Conservation (phyloP, 2,888 invertebrate genomes). For the Tubulanus polymorphus region DNA sequence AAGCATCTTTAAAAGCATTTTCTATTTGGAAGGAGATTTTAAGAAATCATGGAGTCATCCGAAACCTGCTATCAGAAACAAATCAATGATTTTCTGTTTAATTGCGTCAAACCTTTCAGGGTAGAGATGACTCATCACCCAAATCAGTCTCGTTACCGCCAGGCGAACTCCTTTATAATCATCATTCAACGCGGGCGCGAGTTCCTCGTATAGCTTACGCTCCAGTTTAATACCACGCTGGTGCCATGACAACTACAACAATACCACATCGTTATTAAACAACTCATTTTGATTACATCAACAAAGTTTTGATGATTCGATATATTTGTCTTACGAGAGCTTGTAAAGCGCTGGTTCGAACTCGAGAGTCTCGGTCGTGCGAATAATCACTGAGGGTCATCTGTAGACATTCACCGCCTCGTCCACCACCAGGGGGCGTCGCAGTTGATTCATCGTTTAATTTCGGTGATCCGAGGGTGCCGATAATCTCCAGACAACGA, state of each 20-base stretch:
- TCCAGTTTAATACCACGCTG: conserved; percentile 77
- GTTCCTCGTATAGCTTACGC: conserved; percentile 64
- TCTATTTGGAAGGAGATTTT: no score
- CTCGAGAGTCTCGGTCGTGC: conserved; percentile 81
- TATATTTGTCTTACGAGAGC: conserved; percentile 78
- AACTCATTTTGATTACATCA: no score
- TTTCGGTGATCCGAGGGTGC: conserved; percentile 56
- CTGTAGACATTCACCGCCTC: conserved; percentile 61
- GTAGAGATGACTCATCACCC: conserved; percentile 79
- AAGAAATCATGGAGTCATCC: no score
- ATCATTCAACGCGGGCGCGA: conserved; percentile 76
- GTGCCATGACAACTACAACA: conserved; percentile 67
- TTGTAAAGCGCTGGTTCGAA: conserved; percentile 82
- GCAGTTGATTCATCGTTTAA: conserved; percentile 38
- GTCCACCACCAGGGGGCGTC: conserved; percentile 55
- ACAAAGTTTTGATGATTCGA: no score
- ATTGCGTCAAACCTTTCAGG: conserved; percentile 80
- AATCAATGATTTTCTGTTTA: no score
- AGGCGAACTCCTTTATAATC: conserved; percentile 91
- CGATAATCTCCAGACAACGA: conserved; percentile 74
- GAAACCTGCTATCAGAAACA: no score
- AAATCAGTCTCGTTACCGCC: conserved; percentile 79
- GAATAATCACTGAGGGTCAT: conserved; percentile 80
- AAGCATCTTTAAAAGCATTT: no score
- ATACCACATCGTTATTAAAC: no score